A percentile compares a stretch with the other conserved stretches of the same genome.
Conservation (phyloP, 2,888 invertebrate genomes). For the Silvanus unidentatus region DNA sequence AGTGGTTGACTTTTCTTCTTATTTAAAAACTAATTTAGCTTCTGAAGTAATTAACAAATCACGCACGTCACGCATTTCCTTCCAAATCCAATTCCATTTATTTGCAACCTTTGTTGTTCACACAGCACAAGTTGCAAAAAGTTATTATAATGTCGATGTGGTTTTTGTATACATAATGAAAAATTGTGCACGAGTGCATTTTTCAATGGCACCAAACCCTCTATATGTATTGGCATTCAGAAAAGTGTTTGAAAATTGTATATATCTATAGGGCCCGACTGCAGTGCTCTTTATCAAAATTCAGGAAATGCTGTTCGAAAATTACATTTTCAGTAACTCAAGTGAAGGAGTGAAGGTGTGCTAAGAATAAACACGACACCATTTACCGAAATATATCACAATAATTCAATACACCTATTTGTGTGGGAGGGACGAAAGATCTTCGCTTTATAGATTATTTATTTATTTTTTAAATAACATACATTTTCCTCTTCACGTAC, state of each 20-base stretch:
- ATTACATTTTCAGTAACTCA: conserved; percentile 42
- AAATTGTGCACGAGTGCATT: conserved; percentile 33
- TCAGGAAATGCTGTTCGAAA: conserved; percentile 34
- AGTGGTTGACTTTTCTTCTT: no score
- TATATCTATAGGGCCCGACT: conserved; percentile 22
- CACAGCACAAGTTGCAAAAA: no score
- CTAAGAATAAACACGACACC: conserved; percentile 31
- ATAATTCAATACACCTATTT: conserved; percentile 23
- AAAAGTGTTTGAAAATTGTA: conserved; percentile 25
- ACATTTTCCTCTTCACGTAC: no score
- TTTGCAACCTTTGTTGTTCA: neutral
- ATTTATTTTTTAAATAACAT: no score
- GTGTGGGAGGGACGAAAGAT: neutral
- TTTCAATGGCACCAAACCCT: conserved; percentile 23
- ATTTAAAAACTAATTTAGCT: no score
- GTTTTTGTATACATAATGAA: conserved; percentile 3
- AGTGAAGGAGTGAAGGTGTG: conserved; percentile 31
- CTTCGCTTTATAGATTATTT: neutral
- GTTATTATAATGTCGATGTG: no score
- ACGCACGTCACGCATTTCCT: no score
- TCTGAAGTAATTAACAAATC: no score
- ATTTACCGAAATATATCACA: conserved; percentile 24
- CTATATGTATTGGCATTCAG: conserved; percentile 28
- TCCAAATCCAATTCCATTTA: conserved; percentile 1
- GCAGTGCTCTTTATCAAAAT: conserved; percentile 33